Evolutionary conservation across 2,113 vertebrate genomes (phyloP).

Genomic region (Balaenoptera acutorostrata): DNA sequence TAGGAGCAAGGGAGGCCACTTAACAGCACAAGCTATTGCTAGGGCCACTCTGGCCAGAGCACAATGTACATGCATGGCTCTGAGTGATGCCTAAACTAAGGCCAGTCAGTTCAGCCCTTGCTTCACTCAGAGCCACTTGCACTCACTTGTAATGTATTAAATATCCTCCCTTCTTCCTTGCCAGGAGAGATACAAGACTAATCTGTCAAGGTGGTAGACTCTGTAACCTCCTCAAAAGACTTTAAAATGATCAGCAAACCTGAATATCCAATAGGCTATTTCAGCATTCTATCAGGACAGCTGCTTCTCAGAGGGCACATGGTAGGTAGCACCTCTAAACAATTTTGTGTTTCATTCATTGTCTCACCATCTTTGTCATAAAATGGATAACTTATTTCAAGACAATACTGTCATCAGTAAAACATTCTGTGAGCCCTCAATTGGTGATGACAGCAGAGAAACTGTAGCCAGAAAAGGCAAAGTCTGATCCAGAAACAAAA

Average conservation of each 20-base stretch:
- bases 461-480: neutral
- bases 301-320: neutral
- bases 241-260: neutral
- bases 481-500: neutral
- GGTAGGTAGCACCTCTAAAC: neutral
- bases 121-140: neutral
- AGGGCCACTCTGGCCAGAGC: neutral
- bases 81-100: neutral
- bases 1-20: neutral
- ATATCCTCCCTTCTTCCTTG: neutral
- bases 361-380: neutral
- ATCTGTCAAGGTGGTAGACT: neutral
- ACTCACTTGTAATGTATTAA: neutral
- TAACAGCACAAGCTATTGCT: neutral
- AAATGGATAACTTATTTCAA: neutral
- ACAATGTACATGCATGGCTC: neutral
- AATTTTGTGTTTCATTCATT: neutral
- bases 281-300: neutral
- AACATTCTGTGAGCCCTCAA: neutral
- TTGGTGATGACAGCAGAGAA: neutral
- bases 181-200: neutral
- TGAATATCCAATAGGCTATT: neutral
- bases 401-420: neutral
- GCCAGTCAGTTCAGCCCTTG: neutral
- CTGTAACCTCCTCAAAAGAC: neutral